Evolutionary conservation across 2,113 vertebrate species (phyloP).

Genomic region (Felis catus): F.catus_Fca126_mat1.0 CM031428.1:53580001-53580500

Average conservation of each 20-base stretch:
- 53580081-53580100: neutral
- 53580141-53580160: neutral
- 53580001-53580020: neutral
- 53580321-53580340: neutral
- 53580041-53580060: neutral
- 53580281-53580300: neutral
- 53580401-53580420: neutral
- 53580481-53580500: neutral
- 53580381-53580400: neutral
- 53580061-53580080: neutral
- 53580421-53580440: neutral
- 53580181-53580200: neutral
- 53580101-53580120: neutral
- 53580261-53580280: neutral
- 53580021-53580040: neutral
- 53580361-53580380: neutral
- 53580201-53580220: neutral
- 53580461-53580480: neutral
- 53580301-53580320: neutral
- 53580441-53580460: neutral
- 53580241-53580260: neutral
- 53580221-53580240: neutral
- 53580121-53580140: neutral
- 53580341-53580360: neutral
- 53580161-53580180: neutral